phyloP scores from a whole-genome alignment of 2,888 invertebrate genomes.

The Drosophila nigricruria region DNA sequence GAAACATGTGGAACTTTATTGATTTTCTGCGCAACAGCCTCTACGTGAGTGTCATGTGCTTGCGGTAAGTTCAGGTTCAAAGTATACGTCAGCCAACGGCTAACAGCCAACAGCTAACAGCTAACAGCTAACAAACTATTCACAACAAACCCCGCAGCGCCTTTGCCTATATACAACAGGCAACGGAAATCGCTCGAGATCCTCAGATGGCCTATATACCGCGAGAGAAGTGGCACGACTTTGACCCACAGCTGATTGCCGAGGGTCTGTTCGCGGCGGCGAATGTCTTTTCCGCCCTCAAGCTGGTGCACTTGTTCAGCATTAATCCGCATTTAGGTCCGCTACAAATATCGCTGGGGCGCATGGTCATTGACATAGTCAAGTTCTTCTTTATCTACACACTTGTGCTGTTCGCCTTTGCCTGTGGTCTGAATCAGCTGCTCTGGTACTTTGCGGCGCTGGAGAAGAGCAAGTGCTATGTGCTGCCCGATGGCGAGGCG shows the following conservation, averaged over 20 bases:
- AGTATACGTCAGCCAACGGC: background rate
- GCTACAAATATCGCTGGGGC: slow-evolving; percentile 95
- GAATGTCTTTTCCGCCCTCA: slow-evolving; percentile 96
- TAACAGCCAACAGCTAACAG: background rate
- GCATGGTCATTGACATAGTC: slow-evolving; percentile 95
- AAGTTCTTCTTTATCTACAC: slow-evolving; percentile 97
- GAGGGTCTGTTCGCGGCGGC: slow-evolving; percentile 97
- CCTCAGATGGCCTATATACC: slow-evolving; percentile 91
- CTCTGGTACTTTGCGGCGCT: slow-evolving; percentile 97
- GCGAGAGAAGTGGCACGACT: slow-evolving; percentile 95
- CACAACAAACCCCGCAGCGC: slow-evolving; percentile 84
- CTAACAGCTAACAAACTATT: background rate
- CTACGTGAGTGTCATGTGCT: slow-evolving; percentile 90
- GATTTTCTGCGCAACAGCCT: slow-evolving; percentile 96
- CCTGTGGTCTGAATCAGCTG: slow-evolving; percentile 95
- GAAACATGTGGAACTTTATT: slow-evolving; percentile 98
- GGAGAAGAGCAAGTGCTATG: slow-evolving; percentile 91
- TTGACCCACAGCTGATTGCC: slow-evolving; percentile 96
- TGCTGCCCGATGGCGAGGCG: slow-evolving; percentile 89
- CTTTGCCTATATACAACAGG: slow-evolving; percentile 92
- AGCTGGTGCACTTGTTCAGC: slow-evolving; percentile 96
- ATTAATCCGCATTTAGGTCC: slow-evolving; percentile 97
- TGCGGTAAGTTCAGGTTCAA: slow-evolving; percentile 85
- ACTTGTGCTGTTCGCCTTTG: slow-evolving; percentile 95
- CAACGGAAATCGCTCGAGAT: slow-evolving; percentile 89